phyloP scores from a whole-genome alignment of 1,140 invertebrate genomes.

The Protaetia brevitarsis region DNA sequence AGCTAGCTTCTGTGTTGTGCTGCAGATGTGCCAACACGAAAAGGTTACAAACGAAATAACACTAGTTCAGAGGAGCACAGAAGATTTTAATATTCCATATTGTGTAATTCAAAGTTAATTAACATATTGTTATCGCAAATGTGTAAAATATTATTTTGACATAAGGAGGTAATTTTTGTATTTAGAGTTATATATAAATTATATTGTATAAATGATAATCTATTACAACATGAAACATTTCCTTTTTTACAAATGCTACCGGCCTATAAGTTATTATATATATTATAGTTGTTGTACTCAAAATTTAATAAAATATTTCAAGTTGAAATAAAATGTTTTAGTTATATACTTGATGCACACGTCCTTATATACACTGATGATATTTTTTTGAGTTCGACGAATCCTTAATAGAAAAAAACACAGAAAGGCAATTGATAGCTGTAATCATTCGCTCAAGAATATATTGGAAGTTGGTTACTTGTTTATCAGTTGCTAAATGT shows the following conservation, averaged over 20 bases:
- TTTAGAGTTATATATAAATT: slow-evolving; percentile 18
- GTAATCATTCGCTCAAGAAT: no score
- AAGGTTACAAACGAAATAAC: neutral
- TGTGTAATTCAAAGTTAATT: slow-evolving; percentile 11
- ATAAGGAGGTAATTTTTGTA: slow-evolving; percentile 21
- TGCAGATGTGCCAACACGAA: slow-evolving; percentile 10
- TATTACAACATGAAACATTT: slow-evolving; percentile 2
- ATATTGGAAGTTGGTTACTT: no score
- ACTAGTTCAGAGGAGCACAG: slow-evolving; percentile 23
- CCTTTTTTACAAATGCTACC: slow-evolving; percentile 24
- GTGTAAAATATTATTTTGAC: slow-evolving; percentile 18
- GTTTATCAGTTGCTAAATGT: no score
- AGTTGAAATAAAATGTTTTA: slow-evolving; percentile 1
- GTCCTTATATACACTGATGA: no score
- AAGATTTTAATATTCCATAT: slow-evolving; percentile 14
- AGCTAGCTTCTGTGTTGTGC: neutral
- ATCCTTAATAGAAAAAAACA: no score
- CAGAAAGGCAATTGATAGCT: no score
- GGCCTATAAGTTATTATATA: slow-evolving; percentile 24
- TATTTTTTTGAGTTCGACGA: no score
- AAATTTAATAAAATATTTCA: slow-evolving; percentile 26
- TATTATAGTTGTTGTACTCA: slow-evolving; percentile 23
- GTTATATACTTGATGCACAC: no score
- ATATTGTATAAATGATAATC: slow-evolving; percentile 10
- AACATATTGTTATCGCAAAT: slow-evolving; percentile 20